A percentile compares a stretch with the other conserved stretches of the same genome.
Conservation (phyloP, 2,113 vertebrate species). For the Zosterops lateralis region DNA sequence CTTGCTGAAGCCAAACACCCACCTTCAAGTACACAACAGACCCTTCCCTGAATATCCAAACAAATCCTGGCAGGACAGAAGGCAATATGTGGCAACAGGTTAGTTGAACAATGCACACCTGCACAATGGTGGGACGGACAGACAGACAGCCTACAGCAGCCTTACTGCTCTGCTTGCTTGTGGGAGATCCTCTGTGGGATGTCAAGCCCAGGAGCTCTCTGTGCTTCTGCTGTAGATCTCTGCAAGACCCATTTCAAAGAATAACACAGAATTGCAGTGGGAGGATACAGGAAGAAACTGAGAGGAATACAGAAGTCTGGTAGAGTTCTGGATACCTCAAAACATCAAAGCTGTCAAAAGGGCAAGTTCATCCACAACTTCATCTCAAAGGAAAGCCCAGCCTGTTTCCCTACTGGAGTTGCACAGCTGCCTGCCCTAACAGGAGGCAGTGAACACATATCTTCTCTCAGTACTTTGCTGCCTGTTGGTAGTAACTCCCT, state of each 20-base stretch:
- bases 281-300: neutral
- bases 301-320: neutral
- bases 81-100: neutral
- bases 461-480: neutral
- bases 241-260: neutral
- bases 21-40: neutral
- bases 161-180: neutral
- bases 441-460: neutral
- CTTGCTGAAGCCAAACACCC: neutral
- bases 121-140: rapidly evolving
- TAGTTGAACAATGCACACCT: neutral
- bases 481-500: neutral
- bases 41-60: rapidly evolving
- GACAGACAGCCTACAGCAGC: neutral
- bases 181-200: neutral
- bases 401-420: neutral
- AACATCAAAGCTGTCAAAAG: neutral
- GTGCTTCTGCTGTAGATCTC: neutral
- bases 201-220: neutral
- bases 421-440: neutral
- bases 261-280: neutral
- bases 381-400: neutral
- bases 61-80: neutral
- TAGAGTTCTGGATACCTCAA: neutral
- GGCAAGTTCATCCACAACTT: neutral